phyloP scores from a whole-genome alignment of 2,797 vertebrate species.

The Eurystomus glaucurus region DNA sequence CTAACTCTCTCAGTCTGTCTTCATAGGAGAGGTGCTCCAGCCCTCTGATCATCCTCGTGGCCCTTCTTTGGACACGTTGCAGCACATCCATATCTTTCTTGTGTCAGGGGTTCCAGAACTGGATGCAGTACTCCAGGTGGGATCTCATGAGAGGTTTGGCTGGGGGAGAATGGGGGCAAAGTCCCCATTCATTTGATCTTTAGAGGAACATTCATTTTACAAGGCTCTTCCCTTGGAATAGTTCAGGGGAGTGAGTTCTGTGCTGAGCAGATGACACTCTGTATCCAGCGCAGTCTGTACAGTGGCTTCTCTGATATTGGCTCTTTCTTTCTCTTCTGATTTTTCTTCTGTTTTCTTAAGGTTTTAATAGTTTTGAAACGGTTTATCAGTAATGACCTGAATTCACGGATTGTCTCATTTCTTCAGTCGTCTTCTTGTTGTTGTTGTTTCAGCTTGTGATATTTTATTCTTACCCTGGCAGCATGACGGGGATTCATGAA shows the following conservation, averaged over 20 bases:
- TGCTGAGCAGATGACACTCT: background rate
- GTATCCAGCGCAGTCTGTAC: background rate
- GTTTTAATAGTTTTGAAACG: background rate
- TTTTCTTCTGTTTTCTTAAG: background rate
- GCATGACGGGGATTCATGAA: accelerated
- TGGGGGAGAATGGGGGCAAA: accelerated
- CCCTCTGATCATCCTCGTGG: too few species aligned
- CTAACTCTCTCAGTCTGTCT: too few species aligned
- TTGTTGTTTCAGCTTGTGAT: background rate
- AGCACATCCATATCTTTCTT: too few species aligned
- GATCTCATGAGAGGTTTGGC: background rate
- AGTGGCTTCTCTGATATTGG: too few species aligned
- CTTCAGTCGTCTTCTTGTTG: background rate
- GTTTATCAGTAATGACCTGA: background rate
- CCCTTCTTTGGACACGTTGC: too few species aligned
- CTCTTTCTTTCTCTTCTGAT: background rate
- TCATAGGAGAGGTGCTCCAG: too few species aligned
- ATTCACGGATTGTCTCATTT: background rate
- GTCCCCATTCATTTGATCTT: background rate
- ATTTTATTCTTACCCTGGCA: background rate
- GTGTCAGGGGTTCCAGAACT: too few species aligned
- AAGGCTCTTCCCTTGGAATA: background rate
- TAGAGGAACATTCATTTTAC: accelerated
- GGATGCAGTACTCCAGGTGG: too few species aligned
- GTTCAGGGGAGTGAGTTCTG: background rate